Percentiles rank a stretch among this genome's conserved stretches.
phyloP scores from a whole-genome alignment of 2,888 invertebrate species.

The Epistrophe grossulariae region DNA sequence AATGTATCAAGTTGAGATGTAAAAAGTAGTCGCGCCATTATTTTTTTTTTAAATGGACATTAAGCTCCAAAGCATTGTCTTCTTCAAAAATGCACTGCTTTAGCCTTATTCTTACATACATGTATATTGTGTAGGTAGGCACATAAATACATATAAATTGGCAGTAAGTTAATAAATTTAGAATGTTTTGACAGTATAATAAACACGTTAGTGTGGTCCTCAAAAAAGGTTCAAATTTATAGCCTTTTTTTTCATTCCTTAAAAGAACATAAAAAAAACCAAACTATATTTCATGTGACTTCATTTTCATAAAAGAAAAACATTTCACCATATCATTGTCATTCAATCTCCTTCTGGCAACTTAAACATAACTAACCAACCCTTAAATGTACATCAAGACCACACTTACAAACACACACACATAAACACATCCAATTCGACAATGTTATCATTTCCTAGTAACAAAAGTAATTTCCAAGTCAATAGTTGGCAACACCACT shows the following conservation, averaged over 20 bases:
- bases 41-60: no score
- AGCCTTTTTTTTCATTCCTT: not conserved
- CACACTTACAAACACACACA: not conserved
- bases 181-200: no score
- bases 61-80: no score
- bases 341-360: conserved; percentile 6
- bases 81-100: no score
- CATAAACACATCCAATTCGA: not conserved
- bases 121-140: no score
- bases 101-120: no score
- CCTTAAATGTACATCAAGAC: conserved; percentile 18
- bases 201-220: no score
- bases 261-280: not conserved
- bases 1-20: no score
- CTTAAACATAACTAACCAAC: conserved; percentile 3
- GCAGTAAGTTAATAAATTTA: no score
- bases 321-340: conserved; percentile 26
- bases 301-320: not conserved
- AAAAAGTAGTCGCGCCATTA: no score
- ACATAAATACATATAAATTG: no score
- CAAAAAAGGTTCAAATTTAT: not conserved
- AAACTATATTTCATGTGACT: no score
- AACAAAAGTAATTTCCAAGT: conserved; percentile 20
- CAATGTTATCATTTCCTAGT: conserved; percentile 6
- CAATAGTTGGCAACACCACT: conserved; percentile 23